These are phyloP conservation scores for Euplexia lucipara DNA, from an alignment of 2,888 invertebrate species.

Conservation along the genomic window DNA sequence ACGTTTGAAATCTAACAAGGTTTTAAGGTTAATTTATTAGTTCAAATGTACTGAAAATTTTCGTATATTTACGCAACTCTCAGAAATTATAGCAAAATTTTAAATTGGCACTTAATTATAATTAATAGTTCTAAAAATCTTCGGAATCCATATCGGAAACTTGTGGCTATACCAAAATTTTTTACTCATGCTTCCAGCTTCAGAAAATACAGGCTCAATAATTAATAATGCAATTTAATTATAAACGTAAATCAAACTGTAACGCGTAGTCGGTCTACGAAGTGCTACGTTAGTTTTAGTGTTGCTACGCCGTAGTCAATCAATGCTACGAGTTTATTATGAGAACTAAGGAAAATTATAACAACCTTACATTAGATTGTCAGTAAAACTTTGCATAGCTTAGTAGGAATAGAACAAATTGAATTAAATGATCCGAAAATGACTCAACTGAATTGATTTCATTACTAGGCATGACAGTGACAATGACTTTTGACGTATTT, in stretches of 20 bases:
- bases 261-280: constrained; percentile 39
- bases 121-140: not conserved
- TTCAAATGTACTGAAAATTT: not conserved
- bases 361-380: too few relatives aligned
- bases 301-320: constrained; percentile 43
- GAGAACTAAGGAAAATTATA: not conserved
- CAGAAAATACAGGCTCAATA: not conserved
- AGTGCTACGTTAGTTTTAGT: constrained; percentile 37
- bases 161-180: constrained; percentile 5
- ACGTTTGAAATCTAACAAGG: not conserved
- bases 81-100: not conserved
- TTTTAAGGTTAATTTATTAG: not conserved
- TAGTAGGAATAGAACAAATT: too few relatives aligned
- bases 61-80: not conserved
- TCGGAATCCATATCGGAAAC: not conserved
- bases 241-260: constrained; percentile 29
- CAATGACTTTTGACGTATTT: too few relatives aligned
- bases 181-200: not conserved
- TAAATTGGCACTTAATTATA: too few relatives aligned
- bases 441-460: too few relatives aligned
- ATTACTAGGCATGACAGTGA: too few relatives aligned
- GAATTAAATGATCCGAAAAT: too few relatives aligned
- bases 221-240: constrained; percentile 1
- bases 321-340: constrained; percentile 20
- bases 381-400: too few relatives aligned